Evolutionary conservation across 2,888 invertebrate genomes (phyloP).

Genomic region (Spilosoma lubricipeda): DNA sequence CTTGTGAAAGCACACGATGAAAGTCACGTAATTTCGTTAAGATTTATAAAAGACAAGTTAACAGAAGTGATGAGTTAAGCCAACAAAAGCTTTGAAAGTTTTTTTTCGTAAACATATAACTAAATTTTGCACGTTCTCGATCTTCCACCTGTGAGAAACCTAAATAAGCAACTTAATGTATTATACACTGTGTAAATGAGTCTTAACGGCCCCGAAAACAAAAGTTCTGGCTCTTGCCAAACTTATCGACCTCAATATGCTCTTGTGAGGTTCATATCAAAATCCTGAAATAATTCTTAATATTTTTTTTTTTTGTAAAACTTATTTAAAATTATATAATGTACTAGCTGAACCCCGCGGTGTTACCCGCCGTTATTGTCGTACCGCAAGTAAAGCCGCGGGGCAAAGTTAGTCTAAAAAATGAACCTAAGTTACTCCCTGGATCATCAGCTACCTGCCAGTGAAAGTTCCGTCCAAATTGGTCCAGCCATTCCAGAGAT

Average conservation of each 20-base stretch:
- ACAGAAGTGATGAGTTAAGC: not conserved
- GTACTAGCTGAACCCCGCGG: too few relatives aligned
- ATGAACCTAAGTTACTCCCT: too few relatives aligned
- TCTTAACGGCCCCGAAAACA: conserved; percentile 20
- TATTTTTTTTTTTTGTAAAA: too few relatives aligned
- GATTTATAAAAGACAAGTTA: not conserved
- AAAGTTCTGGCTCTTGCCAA: conserved; percentile 22
- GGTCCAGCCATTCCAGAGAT: too few relatives aligned
- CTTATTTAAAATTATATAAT: too few relatives aligned
- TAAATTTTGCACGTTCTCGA: not conserved
- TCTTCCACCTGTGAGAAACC: not conserved
- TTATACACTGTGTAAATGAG: conserved; percentile 18
- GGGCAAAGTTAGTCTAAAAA: too few relatives aligned
- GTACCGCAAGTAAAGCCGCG: too few relatives aligned
- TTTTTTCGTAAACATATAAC: not conserved
- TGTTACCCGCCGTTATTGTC: too few relatives aligned
- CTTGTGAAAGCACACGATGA: too few relatives aligned
- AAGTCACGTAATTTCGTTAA: not conserved
- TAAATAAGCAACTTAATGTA: conserved; percentile 13
- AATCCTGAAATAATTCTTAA: not conserved
- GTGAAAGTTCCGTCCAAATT: too few relatives aligned
- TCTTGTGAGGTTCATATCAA: not conserved
- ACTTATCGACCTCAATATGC: conserved; percentile 21
- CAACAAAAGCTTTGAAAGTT: not conserved
- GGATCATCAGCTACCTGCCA: too few relatives aligned